Base-by-base conservation (phyloP, 2,888 invertebrate species). In the Ischnura elegans region DNA sequence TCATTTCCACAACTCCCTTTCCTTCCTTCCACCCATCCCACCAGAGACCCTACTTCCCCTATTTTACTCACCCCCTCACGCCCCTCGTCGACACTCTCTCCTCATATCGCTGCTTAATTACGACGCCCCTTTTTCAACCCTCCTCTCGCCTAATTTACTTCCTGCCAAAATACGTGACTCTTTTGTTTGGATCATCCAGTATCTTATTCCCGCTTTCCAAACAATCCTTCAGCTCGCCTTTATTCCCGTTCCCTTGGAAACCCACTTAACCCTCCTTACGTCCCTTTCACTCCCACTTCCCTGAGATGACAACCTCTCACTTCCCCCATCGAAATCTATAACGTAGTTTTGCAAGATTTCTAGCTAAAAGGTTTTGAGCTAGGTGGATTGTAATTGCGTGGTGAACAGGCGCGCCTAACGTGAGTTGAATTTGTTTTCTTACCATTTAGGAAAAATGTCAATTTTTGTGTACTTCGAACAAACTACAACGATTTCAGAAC, bases 111-210 rank as follows among this genome's bases (percentile, higher is more conserved):
- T 85, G 42, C 85, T 87, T 87, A 90, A 43, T 45, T 86, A 51
- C 51, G 51, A 51, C 21, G 4, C 25, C 46, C 45, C 46, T 46
- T 21, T 43, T 19, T 5, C 85, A 51, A 55, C 51, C 61, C 61
- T 21, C 76, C 51, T 43, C 90, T 61, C 61, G 90, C 90, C 90
- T 90, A 90, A 90, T 90, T 90, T 90, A 90, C 90, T 90, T 90
- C 90, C 90, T 43, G 66, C 43, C 90, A 25, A n/a, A 90, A 90
- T 90, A 90, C 90, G 90, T 90, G 90, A 43, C 90, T 90, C 61
- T 90, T 55, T 90, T 90, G 55, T 43, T 25, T 25, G 10, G 55
- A 61, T 90, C 42, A 36, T 61, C 55, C 61, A 61, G 90, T 90
- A 61, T 90, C 61, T 66, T 90, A 42, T 86, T n/a, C 46, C 25